Base-by-base conservation (phyloP, 1,140 invertebrate genomes). In the Eumeta japonica region DNA sequence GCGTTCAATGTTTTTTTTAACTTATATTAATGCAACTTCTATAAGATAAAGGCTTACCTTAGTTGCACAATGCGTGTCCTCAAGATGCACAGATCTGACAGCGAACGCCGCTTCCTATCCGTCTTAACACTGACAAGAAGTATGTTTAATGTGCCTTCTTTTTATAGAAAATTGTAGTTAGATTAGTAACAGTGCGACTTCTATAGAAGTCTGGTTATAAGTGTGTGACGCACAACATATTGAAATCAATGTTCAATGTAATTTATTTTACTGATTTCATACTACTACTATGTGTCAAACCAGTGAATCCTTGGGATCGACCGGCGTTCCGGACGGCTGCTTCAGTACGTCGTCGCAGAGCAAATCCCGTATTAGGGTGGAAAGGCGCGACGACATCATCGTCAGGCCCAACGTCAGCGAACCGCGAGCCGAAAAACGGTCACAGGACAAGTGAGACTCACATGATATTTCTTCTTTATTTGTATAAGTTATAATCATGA, bases 301-400 rank as follows among this genome's bases (percentile, higher is more conserved):
- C 62, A 85, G 86, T 48, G 82, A 88, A 40, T 73, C 68, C 0
- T 39, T 70, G 3, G 58, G 62, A 10, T 67, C 68, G 0, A 73
- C 52, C 36, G 54, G 54, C 7, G 60, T 54, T 10, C 39, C 50
- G 0, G 64, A 70, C 65, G 52, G 58, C 51, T 51, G 82, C 82
- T 92, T 92, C 65, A 88, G 86, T 30, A 88, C 84, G 19, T 88
- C 85, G 1, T 85, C 84, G 1, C 88, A 89, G 55, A 79, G 79
- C 15, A 89, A 89, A 62, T 92, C 87, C 53, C 83, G 84, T 28
- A 94, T 94, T 45, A 77, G 88, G 3, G 85, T 93, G 17, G 90
- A 93, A 63, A 84, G 86, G 50, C 79, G 87, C 15, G 84, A 90
- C 47, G 85, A 88, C 46, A 80, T 87, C 14, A 75, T 83, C 14